Evolutionary conservation across 2,888 invertebrate species (phyloP), one percentile per base, ranked within the genome.

Genomic region (Physocephala rufipes): DNA sequence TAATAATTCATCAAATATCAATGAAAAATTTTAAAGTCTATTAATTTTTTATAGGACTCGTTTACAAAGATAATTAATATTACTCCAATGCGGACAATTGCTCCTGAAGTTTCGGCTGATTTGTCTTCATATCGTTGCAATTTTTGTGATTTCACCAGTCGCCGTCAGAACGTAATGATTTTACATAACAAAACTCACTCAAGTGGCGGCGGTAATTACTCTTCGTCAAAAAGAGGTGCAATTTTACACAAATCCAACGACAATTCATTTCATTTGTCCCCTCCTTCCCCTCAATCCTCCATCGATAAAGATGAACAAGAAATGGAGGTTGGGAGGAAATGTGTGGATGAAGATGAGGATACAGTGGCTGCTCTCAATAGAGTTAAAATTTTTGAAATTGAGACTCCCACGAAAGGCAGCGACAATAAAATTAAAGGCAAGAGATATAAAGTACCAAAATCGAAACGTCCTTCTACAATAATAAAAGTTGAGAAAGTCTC

Each of bases 81-180:
- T 63, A 79, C 77, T 63, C 77, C 74, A 71, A 75, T 68, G 49
- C 72, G 73, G 64, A 65, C 63, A 63, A 74, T 62, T 21, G 51
- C 13, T 5, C 43, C 45, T 53, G 58, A 49, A 19, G 2, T 19
- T 15, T 26, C 49, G 30, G 30, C 19, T 2, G 36, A 51, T 53
- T 70, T 21, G 24, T 72, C 67, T 19, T 62, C 75, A 59, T 92
- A 90, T 81, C 87, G 89, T 47, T 92, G 92, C 81, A 89, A 89
- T 77, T 84, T 90, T 45, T 92, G 92, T 79, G 83, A 87, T 67
- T 94, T 92, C 80, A 88, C 89, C 28, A 90, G 92, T 43, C 87
- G 88, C 19, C 89, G 93, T 36, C 86, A 93, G 28, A 93, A 93
- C 82, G 91, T 93, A 58, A 89, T 94, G 80, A 90, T 93, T 74